phyloP scores from a whole-genome alignment of 37 sponge, comb jelly and placozoan species.

The Aphrocallistes beatrix region DNA sequence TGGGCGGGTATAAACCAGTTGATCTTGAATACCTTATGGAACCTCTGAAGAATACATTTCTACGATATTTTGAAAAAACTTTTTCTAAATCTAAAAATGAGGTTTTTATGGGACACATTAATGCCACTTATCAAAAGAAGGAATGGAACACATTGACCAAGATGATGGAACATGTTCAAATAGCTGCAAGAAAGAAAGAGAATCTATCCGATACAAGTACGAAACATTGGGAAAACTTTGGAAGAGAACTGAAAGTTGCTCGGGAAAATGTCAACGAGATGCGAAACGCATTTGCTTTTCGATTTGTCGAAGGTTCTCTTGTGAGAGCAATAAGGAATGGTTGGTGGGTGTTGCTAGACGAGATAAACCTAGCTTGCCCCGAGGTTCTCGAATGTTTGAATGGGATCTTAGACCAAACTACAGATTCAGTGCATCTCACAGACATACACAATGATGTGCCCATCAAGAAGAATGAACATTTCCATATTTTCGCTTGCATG shows the following conservation, averaged over 20 bases:
- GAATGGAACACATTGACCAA: neutral
- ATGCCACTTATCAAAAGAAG: conserved; percentile 30
- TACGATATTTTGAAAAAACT: conserved; percentile 49
- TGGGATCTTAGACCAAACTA: conserved; percentile 54
- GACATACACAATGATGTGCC: conserved; percentile 55
- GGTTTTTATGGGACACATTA: conserved; percentile 53
- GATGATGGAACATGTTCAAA: neutral
- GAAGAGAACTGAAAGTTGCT: neutral
- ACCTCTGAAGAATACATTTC: conserved; percentile 58
- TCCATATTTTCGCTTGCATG: conserved; percentile 91
- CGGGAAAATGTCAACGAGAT: neutral
- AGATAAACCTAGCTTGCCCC: conserved; percentile 85
- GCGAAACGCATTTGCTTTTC: neutral
- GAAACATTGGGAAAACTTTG: neutral
- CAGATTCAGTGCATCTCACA: conserved; percentile 49
- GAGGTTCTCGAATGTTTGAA: conserved; percentile 88
- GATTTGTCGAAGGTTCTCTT: conserved; percentile 57
- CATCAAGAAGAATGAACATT: conserved; percentile 54
- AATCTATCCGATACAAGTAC: neutral
- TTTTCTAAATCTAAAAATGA: conserved; percentile 74
- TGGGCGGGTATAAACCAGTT: conserved; percentile 94
- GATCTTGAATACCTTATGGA: conserved; percentile 43
- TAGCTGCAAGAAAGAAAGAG: neutral
- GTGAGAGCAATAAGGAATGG: conserved; percentile 74
- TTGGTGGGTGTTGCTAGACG: conserved; percentile 90